Percentiles rank a stretch among this genome's conserved stretches.
Conservation (phyloP, 92 coral and sea anemone genomes). For the Paramuricea clavata region DNA sequence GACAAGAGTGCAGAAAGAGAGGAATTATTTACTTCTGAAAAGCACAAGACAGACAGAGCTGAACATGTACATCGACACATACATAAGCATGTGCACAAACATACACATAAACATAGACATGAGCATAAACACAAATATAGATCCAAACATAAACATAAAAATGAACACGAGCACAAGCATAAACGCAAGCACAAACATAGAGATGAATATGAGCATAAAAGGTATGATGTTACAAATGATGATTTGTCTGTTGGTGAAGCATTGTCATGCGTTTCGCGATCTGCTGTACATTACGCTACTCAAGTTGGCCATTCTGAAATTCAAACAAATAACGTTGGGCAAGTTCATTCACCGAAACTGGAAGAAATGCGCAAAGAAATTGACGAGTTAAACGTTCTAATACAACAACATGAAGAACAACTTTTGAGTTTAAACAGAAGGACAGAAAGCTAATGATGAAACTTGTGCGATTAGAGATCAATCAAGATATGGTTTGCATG, state of each 20-base stretch:
- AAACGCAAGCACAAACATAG: not conserved
- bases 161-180: not conserved
- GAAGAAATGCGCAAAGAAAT: conserved; percentile 81
- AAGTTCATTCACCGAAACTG: conserved; percentile 57
- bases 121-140: not conserved
- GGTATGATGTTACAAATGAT: too few species aligned
- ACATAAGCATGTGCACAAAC: conserved; percentile 27
- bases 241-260: not conserved
- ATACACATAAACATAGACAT: not conserved
- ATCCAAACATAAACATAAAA: not conserved
- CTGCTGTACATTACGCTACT: not conserved
- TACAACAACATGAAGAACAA: conserved; percentile 37
- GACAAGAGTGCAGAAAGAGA: not conserved
- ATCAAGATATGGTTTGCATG: too few species aligned
- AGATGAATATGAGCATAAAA: too few species aligned
- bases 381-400: conserved; percentile 73
- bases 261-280: not conserved
- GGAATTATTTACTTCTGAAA: not conserved
- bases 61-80: not conserved
- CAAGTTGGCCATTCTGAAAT: not conserved
- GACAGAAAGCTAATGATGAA: not conserved
- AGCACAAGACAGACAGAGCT: not conserved
- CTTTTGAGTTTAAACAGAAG: conserved; percentile 11
- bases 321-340: not conserved
- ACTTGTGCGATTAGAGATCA: too few species aligned